Base-by-base conservation (phyloP, 1,140 invertebrate species). In the Linepithema humile region DNA sequence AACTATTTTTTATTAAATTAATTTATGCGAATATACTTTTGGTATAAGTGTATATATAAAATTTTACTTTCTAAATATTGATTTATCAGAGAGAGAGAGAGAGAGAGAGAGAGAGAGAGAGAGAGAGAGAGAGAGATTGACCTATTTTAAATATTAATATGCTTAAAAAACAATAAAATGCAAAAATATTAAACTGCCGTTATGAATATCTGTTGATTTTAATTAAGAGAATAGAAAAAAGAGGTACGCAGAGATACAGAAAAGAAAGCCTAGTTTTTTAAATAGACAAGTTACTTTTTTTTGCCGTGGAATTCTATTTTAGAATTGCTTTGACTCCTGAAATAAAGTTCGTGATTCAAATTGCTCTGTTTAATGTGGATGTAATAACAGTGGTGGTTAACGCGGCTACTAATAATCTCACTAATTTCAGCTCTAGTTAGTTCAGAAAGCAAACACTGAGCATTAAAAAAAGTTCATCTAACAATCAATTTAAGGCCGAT, bases 341-440 rank as follows among this genome's bases (percentile, higher is more conserved):
- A 88, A 87, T 88, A 88, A 88, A 87, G 57, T 32, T 57, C 17
- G 26, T 88, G 86, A 88, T 67, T 88, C 86, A 87, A 53, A 20
- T 9, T 48, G 20, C 64, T 84, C 72, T 74, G 48, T 80, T 87
- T 84, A 73, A 59, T 77, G 53, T 84, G 26, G 57, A 64, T 65
- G 80, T 20, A 83, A 78, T 59, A 78, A 60, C 64, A 84, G 7
- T 38, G 20, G 20, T 72, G 12, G 60, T 77, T 55, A 48, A 48
- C 23, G 23, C 2, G 5, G 12, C 23, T 60, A n/a, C n/a, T n/a
- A n/a, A n/a, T n/a, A n/a, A n/a, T n/a, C n/a, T n/a, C n/a, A n/a
- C n/a, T n/a, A n/a, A n/a, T n/a, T n/a, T n/a, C n/a, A 32, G 48
- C 26, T 48, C 32, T 29, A 53, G 5, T 20, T 53, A n/a, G n/a